These are phyloP conservation scores for Thysanoteuthis rhombus DNA, from an alignment of 2,888 invertebrate species.

Conservation along the genomic window DNA sequence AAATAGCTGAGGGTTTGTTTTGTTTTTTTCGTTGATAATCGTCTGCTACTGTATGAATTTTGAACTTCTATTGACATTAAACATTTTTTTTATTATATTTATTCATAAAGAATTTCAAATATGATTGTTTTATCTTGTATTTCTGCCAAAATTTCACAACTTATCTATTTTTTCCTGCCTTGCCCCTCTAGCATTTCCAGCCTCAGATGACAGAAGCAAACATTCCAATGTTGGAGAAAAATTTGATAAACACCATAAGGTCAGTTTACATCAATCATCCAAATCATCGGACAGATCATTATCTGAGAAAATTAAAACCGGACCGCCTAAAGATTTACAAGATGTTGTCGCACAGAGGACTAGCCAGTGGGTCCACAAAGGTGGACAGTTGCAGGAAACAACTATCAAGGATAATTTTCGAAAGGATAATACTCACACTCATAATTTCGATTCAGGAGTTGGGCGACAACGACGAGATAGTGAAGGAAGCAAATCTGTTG, in stretches of 20 bases:
- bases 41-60: no score
- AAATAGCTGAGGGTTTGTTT: no score
- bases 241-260: constrained; percentile 29
- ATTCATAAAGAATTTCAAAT: no score
- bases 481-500: constrained; percentile 44
- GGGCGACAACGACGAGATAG: constrained; percentile 47
- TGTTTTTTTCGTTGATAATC: no score
- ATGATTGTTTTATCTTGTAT: neutral
- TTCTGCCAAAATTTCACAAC: neutral
- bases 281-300: constrained; percentile 31
- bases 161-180: neutral
- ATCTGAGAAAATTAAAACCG: constrained; percentile 30
- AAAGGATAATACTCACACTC: constrained; percentile 28
- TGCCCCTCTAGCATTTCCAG: constrained; percentile 30
- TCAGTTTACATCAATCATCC: constrained; percentile 31
- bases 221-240: constrained; percentile 39
- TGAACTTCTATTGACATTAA: no score
- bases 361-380: constrained; percentile 33
- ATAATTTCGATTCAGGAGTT: constrained; percentile 33
- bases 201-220: constrained; percentile 37
- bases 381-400: constrained; percentile 32
- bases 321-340: constrained; percentile 28
- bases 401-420: constrained; percentile 30
- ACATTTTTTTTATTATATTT: no score
- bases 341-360: constrained; percentile 33